phyloP scores from a whole-genome alignment of 2,113 vertebrate genomes.

The Melanerpes formicivorus region DNA sequence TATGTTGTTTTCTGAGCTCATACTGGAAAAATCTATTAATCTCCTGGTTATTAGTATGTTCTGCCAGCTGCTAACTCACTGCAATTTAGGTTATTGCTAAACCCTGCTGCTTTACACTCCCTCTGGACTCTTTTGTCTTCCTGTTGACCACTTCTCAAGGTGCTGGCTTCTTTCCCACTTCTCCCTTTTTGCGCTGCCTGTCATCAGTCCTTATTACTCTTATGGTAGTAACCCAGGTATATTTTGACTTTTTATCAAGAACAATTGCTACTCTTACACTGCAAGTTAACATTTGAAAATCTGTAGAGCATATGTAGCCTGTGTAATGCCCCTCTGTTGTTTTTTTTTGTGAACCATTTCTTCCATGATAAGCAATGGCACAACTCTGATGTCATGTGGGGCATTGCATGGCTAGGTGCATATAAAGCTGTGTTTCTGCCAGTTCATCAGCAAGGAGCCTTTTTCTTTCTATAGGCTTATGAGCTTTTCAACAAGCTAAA shows the following conservation, averaged over 20 bases:
- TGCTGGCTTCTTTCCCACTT: slow-evolving; percentile 11
- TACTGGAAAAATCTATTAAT: slow-evolving; percentile 53
- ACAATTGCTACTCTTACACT: not conserved
- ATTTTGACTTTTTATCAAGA: not conserved
- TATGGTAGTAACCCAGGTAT: not conserved
- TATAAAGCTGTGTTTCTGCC: not conserved
- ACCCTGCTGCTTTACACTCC: slow-evolving; percentile 11
- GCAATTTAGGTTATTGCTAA: slow-evolving; percentile 50
- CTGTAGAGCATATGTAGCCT: not conserved
- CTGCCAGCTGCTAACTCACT: slow-evolving; percentile 18
- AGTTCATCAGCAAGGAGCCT: not conserved
- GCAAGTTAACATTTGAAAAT: not conserved
- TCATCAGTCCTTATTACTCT: not conserved
- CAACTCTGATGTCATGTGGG: not conserved
- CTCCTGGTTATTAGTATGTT: slow-evolving; percentile 21
- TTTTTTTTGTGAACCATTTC: not conserved
- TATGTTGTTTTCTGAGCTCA: slow-evolving; percentile 51
- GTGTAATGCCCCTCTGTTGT: not conserved
- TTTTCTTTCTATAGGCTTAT: not conserved
- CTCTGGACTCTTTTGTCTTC: slow-evolving; percentile 12
- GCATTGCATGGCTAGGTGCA: not conserved
- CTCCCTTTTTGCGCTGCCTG: not conserved
- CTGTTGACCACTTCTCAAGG: slow-evolving; percentile 22
- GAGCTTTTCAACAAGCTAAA: not conserved
- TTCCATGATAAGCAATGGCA: not conserved